Evolutionary conservation across 2,113 vertebrate genomes (phyloP).

Genomic region (Misgurnus mizolepis): DNA sequence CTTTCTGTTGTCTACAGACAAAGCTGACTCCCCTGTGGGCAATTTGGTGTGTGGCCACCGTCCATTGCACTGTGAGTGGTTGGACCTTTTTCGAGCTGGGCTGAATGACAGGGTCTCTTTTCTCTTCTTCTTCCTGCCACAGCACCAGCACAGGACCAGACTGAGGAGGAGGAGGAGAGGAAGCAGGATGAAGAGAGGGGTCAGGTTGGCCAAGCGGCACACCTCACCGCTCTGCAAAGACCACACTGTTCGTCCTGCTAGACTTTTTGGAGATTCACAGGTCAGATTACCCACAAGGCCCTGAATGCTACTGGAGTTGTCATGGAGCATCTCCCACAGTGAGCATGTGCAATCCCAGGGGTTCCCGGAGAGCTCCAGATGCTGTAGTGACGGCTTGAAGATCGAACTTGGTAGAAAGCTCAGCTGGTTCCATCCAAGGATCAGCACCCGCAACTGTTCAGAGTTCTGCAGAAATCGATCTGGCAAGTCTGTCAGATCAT

Average conservation of each 20-base stretch:
- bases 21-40: background rate
- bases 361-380: constrained; percentile 78
- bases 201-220: constrained; percentile 75
- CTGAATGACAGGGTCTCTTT: constrained; percentile 66
- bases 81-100: constrained; percentile 60
- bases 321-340: constrained; percentile 65
- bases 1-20: constrained; percentile 26
- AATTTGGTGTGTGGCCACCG: constrained; percentile 65
- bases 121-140: constrained; percentile 73
- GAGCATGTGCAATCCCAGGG: constrained; percentile 82
- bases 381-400: constrained; percentile 70
- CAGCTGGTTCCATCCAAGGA: constrained; percentile 77
- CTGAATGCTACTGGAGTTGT: constrained; percentile 58
- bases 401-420: constrained; percentile 68
- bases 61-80: constrained; percentile 54
- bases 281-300: constrained; percentile 65
- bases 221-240: constrained; percentile 65
- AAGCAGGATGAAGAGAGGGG: constrained; percentile 80
- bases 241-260: constrained; percentile 59
- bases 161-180: constrained; percentile 73
- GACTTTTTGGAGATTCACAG: constrained; percentile 71
- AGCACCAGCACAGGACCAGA: constrained; percentile 80
- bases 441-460: constrained; percentile 67
- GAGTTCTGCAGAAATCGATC: constrained; percentile 75
- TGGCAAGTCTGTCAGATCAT: constrained; percentile 77